phyloP scores from a whole-genome alignment of 2,113 vertebrate species.

The Galbula dea region DNA sequence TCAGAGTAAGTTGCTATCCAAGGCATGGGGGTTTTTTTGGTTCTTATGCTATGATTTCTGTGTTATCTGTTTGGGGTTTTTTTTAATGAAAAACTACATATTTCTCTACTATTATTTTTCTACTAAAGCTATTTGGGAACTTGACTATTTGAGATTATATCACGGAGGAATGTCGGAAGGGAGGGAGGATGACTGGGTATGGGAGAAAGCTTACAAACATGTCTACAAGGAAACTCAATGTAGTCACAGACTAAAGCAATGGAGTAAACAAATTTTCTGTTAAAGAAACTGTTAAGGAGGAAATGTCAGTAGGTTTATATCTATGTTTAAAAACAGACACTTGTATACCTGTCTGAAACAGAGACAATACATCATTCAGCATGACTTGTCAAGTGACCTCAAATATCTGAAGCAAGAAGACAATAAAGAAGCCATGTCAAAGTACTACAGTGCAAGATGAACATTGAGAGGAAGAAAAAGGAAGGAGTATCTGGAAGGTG shows the following conservation, averaged over 20 bases:
- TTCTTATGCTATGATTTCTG: background rate
- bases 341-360: background rate
- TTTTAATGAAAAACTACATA: background rate
- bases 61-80: background rate
- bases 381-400: background rate
- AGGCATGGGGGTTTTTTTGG: background rate
- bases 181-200: rapidly evolving
- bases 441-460: background rate
- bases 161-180: background rate
- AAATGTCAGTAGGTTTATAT: background rate
- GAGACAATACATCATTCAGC: background rate
- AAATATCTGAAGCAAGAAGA: background rate
- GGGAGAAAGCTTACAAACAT: background rate
- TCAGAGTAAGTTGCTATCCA: background rate
- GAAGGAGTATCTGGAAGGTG: background rate
- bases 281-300: background rate
- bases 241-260: background rate
- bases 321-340: background rate
- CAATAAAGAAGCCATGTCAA: background rate
- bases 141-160: background rate
- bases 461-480: background rate
- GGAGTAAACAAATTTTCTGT: background rate
- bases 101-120: background rate
- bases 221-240: background rate
- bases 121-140: background rate